A percentile compares a stretch with the other conserved stretches of the same genome.
phyloP scores from a whole-genome alignment of 2,888 invertebrate genomes.

The Drosophila mercatorum region DNA sequence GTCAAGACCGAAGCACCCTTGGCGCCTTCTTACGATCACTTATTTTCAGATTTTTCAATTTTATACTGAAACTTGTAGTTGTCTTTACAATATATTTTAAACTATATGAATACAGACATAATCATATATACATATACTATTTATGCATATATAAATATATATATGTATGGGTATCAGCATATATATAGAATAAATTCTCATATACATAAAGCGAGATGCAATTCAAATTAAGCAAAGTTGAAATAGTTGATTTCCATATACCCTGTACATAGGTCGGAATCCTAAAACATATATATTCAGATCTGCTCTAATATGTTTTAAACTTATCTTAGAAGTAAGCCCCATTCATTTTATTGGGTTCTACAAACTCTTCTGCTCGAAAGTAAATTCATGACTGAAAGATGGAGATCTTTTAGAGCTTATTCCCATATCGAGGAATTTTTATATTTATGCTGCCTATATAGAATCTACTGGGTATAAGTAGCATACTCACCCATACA shows the following conservation, averaged over 20 bases:
- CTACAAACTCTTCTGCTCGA: background rate
- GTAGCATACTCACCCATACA: slow-evolving; percentile 27
- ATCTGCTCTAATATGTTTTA: background rate
- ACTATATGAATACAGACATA: slow-evolving; percentile 6
- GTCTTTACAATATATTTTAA: slow-evolving; percentile 43
- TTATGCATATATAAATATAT: background rate
- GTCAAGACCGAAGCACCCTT: slow-evolving; percentile 58
- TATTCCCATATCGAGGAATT: slow-evolving; percentile 1
- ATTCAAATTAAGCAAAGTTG: background rate
- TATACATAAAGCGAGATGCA: slow-evolving; percentile 11
- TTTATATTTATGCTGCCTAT: slow-evolving; percentile 1
- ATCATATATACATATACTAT: background rate
- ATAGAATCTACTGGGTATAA: slow-evolving; percentile 18
- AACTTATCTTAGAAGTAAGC: background rate
- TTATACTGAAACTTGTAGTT: slow-evolving; percentile 51
- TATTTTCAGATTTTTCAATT: slow-evolving; percentile 38
- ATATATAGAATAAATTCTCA: background rate
- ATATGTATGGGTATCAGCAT: background rate
- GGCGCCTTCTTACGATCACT: slow-evolving; percentile 53
- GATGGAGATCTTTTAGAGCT: too few species aligned
- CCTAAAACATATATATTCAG: background rate
- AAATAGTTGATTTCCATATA: background rate
- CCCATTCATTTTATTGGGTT: background rate
- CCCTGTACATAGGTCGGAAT: background rate
- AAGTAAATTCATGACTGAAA: background rate